Evolutionary conservation across 2,888 invertebrate genomes (phyloP).

Genomic region (Thymelicus lineola): DNA sequence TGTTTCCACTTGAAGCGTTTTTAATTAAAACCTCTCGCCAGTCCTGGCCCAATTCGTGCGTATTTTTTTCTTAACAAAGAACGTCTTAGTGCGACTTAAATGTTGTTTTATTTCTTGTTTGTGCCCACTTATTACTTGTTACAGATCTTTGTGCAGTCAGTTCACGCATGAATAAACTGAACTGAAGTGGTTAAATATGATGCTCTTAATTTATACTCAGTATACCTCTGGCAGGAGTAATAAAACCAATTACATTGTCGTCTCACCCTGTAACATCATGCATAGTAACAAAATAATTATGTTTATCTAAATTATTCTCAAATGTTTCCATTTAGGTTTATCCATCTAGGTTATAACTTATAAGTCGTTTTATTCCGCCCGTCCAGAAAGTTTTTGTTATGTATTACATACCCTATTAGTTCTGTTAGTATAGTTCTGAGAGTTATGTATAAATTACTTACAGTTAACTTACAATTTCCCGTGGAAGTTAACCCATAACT

Average conservation of each 20-base stretch:
- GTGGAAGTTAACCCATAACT: background rate
- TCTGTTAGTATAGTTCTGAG: too few species aligned
- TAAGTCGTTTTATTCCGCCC: too few species aligned
- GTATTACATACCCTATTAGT: too few species aligned
- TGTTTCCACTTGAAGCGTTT: conserved; percentile 20
- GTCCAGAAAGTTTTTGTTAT: too few species aligned
- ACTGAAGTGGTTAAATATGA: background rate
- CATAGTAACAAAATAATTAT: too few species aligned
- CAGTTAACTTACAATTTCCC: background rate
- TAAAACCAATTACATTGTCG: too few species aligned
- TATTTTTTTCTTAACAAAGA: conserved; percentile 21
- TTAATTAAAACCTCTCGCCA: conserved; percentile 29
- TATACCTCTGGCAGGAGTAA: too few species aligned
- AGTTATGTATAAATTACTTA: background rate
- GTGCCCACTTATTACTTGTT: background rate
- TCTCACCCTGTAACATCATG: too few species aligned
- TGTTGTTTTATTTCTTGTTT: conserved; percentile 4
- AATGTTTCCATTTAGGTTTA: too few species aligned
- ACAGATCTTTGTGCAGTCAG: background rate
- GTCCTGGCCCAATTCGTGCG: conserved; percentile 4
- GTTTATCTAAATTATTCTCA: too few species aligned
- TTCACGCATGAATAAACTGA: background rate
- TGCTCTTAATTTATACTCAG: background rate
- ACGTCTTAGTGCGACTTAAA: background rate
- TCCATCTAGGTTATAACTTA: too few species aligned